Conservation (phyloP, 2,888 invertebrate genomes). For the Lasioglossum zephyrum region DNA sequence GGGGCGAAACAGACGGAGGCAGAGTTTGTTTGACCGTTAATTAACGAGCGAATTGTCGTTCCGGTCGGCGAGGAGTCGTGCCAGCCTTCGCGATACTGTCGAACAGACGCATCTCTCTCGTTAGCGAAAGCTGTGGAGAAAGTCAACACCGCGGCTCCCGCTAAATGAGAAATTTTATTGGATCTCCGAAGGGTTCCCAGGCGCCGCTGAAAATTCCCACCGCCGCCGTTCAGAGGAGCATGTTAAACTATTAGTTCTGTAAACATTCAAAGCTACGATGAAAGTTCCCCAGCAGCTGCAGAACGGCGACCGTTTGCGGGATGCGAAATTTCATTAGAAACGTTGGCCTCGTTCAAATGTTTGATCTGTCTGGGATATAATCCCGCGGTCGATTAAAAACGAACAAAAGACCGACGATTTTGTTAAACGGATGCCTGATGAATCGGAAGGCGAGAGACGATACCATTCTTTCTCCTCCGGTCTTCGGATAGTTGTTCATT, state of each 20-base stretch:
- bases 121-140: slow-evolving; percentile 21
- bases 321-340: slow-evolving; percentile 53
- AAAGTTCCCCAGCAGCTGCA: slow-evolving; percentile 14
- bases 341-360: slow-evolving; percentile 54
- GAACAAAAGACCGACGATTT: slow-evolving; percentile 23
- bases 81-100: neutral
- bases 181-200: slow-evolving; percentile 23
- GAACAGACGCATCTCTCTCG: slow-evolving; percentile 8
- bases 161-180: slow-evolving; percentile 57
- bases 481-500: neutral
- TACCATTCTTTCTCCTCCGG: neutral
- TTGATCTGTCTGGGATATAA: slow-evolving; percentile 60
- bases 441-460: slow-evolving; percentile 9
- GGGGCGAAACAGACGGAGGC: slow-evolving; percentile 45
- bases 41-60: slow-evolving; percentile 41
- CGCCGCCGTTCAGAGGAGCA: slow-evolving; percentile 32
- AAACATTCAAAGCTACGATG: slow-evolving; percentile 46
- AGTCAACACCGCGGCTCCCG: slow-evolving; percentile 42
- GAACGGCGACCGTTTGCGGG: neutral
- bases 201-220: slow-evolving; percentile 35
- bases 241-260: slow-evolving; percentile 59
- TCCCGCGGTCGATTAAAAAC: slow-evolving; percentile 41
- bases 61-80: neutral
- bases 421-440: slow-evolving; percentile 34
- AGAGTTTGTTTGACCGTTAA: slow-evolving; percentile 40